A percentile compares a stretch with the other conserved stretches of the same genome.
These are phyloP conservation scores for Oscheius sp. DNA, from an alignment of 1,140 invertebrate species.

Conservation along the genomic window DNA sequence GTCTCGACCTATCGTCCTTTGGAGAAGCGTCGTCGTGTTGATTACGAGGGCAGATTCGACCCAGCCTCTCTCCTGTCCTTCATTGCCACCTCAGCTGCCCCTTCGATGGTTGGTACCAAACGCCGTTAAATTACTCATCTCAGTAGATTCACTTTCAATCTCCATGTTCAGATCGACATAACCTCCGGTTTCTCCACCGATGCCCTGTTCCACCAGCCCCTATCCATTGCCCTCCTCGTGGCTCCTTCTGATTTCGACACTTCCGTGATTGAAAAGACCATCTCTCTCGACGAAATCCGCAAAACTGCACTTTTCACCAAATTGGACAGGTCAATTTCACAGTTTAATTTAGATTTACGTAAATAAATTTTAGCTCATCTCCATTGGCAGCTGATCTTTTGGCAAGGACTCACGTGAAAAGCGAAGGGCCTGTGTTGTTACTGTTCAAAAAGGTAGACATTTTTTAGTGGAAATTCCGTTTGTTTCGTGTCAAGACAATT, in stretches of 20 bases:
- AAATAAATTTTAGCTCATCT: too few species aligned
- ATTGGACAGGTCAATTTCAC: neutral
- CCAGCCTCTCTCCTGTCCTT: constrained; percentile 20
- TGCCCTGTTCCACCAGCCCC: constrained; percentile 13
- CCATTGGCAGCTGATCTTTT: too few species aligned
- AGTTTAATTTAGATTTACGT: neutral
- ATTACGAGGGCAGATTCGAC: constrained; percentile 27
- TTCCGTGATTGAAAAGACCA: neutral
- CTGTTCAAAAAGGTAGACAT: neutral
- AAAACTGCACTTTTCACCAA: constrained; percentile 18
- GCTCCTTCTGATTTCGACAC: neutral
- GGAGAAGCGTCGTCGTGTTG: constrained; percentile 13
- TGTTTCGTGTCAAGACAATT: too few species aligned
- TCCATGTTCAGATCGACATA: constrained; percentile 29
- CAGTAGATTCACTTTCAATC: too few species aligned
- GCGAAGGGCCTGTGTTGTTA: neutral
- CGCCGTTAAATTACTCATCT: neutral
- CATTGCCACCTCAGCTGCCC: constrained; percentile 13
- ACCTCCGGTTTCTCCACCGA: constrained; percentile 26
- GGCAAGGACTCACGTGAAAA: too few species aligned
- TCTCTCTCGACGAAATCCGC: neutral
- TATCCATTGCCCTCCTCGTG: neutral
- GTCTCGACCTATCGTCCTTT: constrained; percentile 15
- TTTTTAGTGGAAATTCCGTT: too few species aligned
- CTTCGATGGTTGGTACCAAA: constrained; percentile 16